These are phyloP conservation scores for Leptocoma aspasia DNA, from an alignment of 2,113 vertebrate species.

Conservation along the genomic window DNA sequence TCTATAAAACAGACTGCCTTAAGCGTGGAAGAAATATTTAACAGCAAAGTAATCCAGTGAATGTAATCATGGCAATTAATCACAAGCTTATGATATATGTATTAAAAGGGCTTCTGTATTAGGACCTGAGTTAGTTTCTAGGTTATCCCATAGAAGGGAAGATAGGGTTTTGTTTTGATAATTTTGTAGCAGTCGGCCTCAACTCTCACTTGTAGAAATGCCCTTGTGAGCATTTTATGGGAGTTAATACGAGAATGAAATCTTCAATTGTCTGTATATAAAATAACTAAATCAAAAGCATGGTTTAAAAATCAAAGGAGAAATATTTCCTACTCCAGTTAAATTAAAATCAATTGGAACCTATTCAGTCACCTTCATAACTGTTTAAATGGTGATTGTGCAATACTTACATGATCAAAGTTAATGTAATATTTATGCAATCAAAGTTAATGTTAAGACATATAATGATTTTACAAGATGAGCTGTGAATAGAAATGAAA, in stretches of 20 bases:
- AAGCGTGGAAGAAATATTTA: background rate
- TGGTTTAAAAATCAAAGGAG: conserved; percentile 13
- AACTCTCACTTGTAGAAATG: background rate
- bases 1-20: background rate
- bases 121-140: background rate
- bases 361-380: conserved; percentile 51
- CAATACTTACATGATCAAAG: conserved; percentile 66
- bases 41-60: background rate
- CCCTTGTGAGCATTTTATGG: background rate
- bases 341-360: conserved; percentile 24
- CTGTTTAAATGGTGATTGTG: conserved; percentile 64
- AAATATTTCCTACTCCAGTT: conserved; percentile 12
- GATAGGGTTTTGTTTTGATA: background rate
- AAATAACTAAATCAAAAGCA: background rate
- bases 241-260: background rate
- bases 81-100: background rate
- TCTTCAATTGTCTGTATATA: background rate
- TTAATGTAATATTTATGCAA: conserved; percentile 82
- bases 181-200: background rate
- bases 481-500: conserved; percentile 73
- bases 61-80: background rate
- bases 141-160: background rate
- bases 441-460: conserved; percentile 74
- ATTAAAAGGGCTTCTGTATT: background rate
- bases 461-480: conserved; percentile 66